Percentiles rank a stretch among this genome's conserved stretches.
These are phyloP conservation scores for Lota lota DNA, from an alignment of 2,113 vertebrate species.

Conservation along the genomic window DNA sequence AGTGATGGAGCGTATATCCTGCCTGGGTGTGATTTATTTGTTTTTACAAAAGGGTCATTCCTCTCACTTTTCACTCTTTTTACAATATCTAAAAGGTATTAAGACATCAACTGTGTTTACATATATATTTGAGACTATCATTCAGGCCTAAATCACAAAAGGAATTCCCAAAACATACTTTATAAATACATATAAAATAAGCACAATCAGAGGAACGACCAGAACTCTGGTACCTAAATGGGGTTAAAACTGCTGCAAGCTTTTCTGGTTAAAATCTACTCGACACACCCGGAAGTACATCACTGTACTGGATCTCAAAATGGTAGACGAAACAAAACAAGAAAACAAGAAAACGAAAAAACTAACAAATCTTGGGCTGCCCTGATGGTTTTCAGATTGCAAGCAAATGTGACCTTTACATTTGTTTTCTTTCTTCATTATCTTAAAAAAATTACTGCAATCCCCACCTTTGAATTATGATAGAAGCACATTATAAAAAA, in stretches of 20 bases:
- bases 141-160: conserved; percentile 76
- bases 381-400: conserved; percentile 3
- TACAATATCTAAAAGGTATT: conserved; percentile 80
- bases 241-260: conserved; percentile 67
- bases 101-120: conserved; percentile 79
- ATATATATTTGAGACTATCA: conserved; percentile 71
- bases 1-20: conserved; percentile 63
- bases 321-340: conserved; percentile 23
- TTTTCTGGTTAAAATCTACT: conserved; percentile 67
- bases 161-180: conserved; percentile 66
- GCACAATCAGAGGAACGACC: conserved; percentile 68
- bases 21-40: conserved; percentile 53
- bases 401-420: conserved; percentile 21
- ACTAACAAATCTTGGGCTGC: conserved; percentile 13
- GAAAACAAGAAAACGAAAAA: conserved; percentile 9
- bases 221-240: conserved; percentile 67
- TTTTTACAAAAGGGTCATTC: conserved; percentile 71
- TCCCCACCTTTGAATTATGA: conserved; percentile 29
- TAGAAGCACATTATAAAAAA: conserved; percentile 37
- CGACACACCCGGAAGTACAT: conserved; percentile 58
- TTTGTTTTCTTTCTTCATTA: conserved; percentile 8
- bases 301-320: conserved; percentile 41
- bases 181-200: conserved; percentile 78
- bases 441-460: conserved; percentile 28
- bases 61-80: conserved; percentile 68